A percentile compares a stretch with the other conserved stretches of the same genome.
Evolutionary conservation across 2,888 invertebrate genomes (phyloP).

Genomic region (Phalera bucephala): DNA sequence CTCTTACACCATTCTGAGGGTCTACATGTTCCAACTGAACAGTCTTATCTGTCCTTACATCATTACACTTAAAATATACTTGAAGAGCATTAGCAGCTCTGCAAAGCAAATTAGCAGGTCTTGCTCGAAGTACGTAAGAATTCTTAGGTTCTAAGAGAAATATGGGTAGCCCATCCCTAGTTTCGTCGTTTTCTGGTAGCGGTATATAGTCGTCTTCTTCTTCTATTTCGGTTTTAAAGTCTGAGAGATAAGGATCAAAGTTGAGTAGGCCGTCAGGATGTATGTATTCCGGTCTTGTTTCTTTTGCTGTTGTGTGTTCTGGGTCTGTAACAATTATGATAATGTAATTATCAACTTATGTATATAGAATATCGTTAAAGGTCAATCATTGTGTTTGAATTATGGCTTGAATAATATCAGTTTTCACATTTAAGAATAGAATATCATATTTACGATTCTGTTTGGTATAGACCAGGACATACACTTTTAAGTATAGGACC

Average conservation of each 20-base stretch:
- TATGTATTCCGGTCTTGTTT: slow-evolving; percentile 71
- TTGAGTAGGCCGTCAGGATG: slow-evolving; percentile 70
- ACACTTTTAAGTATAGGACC: too few species aligned
- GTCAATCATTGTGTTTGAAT: too few species aligned
- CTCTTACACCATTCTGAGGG: slow-evolving; percentile 90
- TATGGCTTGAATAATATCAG: too few species aligned
- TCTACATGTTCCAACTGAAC: slow-evolving; percentile 89
- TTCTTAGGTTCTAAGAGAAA: slow-evolving; percentile 94
- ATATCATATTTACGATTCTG: too few species aligned
- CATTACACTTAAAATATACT: slow-evolving; percentile 91
- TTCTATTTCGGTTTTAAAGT: slow-evolving; percentile 66
- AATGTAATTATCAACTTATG: background rate
- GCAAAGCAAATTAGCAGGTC: slow-evolving; percentile 94
- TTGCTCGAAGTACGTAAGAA: slow-evolving; percentile 93
- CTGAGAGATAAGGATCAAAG: slow-evolving; percentile 72
- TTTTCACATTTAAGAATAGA: too few species aligned
- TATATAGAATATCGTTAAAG: too few species aligned
- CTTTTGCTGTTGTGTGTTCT: slow-evolving; percentile 67
- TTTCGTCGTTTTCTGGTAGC: slow-evolving; percentile 81
- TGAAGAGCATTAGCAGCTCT: slow-evolving; percentile 95
- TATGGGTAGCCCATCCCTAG: slow-evolving; percentile 89
- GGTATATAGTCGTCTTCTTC: slow-evolving; percentile 80
- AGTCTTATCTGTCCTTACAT: slow-evolving; percentile 79
- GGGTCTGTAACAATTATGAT: slow-evolving; percentile 50
- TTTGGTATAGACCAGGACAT: too few species aligned